Evolutionary conservation across 2,797 vertebrate genomes (phyloP), one percentile per base, ranked within the genome.

Genomic region (Scleropages formosus): DNA sequence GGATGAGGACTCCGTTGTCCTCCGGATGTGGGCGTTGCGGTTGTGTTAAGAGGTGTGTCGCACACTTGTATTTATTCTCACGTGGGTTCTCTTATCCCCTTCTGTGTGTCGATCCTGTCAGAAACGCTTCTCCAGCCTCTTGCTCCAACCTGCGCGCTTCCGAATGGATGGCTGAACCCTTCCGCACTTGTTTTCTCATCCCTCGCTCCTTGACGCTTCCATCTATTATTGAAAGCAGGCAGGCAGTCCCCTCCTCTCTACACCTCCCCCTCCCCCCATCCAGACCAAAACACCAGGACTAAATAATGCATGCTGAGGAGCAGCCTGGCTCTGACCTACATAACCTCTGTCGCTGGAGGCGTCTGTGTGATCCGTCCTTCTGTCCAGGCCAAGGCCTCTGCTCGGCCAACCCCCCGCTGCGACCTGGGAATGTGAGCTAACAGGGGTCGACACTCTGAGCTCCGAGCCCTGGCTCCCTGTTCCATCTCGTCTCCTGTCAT

Each of bases 151-250:
- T 18, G 11, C 71, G 72, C 74, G 80, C 78, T 84, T 81, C 70
- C 77, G 65, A 80, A 76, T 59, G 72, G 77, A 80, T 72, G 74
- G 46, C 69, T 73, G 79, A 74, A 80, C 74, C 80, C 75, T 78
- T 80, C 69, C 61, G 27, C 59, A 75, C 81, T 76, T 73, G 77
- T 77, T 82, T 82, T 86, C 81, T 87, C 85, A 82, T 82, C 84
- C 82, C 75, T 86, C 82, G 82, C 83, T 87, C 81, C 85, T 87
- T 80, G n/a, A n/a, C 81, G 80, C 87, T 84, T 84, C 82, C 86
- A 93, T 93, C 84, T 90, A 92, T 93, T 92, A 93, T 93, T 93
- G 83, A 93, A 92, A 89, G 78, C 87, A 88, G 87, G 51, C 67
- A 66, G 26, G 15, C 69, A 16, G 4, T 73, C 51, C 53, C 71